A percentile compares a stretch with the other conserved stretches of the same genome.
These are phyloP conservation scores for Coleophora deauratella DNA, from an alignment of 2,888 invertebrate species.

Conservation along the genomic window DNA sequence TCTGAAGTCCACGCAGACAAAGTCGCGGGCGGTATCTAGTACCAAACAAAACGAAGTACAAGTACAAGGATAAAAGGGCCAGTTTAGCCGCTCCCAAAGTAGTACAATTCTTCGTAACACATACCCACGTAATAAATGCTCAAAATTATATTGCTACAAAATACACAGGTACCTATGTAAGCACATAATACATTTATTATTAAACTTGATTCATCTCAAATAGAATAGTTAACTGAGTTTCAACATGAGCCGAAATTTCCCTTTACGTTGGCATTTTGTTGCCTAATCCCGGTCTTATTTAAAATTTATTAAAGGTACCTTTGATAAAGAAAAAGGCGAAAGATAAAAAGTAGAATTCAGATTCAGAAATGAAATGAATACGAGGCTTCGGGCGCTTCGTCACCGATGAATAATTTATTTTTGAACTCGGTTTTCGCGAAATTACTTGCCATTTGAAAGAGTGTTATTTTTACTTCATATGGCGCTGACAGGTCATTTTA, in stretches of 20 bases:
- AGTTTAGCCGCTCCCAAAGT: too few species aligned
- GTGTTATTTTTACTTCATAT: constrained; percentile 40
- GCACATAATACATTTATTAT: too few species aligned
- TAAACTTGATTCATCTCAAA: constrained; percentile 3
- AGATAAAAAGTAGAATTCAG: constrained; percentile 62
- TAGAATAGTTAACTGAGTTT: constrained; percentile 17
- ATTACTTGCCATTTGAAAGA: constrained; percentile 68
- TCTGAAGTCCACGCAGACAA: too few species aligned
- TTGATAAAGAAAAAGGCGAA: constrained; percentile 55
- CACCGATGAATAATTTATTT: constrained; percentile 73
- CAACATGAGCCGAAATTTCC: constrained; percentile 21
- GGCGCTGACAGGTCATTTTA: constrained; percentile 33
- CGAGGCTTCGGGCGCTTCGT: constrained; percentile 68
- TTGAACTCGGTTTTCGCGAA: constrained; percentile 66
- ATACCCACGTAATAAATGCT: too few species aligned
- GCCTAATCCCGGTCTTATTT: constrained; percentile 64
- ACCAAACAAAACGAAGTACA: too few species aligned
- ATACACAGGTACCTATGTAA: too few species aligned
- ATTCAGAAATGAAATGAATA: constrained; percentile 73
- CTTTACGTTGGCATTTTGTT: constrained; percentile 25
- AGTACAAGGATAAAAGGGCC: too few species aligned
- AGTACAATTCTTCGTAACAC: too few species aligned
- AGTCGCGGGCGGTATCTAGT: too few species aligned
- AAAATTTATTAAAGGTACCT: constrained; percentile 67
- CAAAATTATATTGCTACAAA: too few species aligned